phyloP scores from a whole-genome alignment of 2,113 vertebrate genomes.

The Nycticebus coucang region DNA sequence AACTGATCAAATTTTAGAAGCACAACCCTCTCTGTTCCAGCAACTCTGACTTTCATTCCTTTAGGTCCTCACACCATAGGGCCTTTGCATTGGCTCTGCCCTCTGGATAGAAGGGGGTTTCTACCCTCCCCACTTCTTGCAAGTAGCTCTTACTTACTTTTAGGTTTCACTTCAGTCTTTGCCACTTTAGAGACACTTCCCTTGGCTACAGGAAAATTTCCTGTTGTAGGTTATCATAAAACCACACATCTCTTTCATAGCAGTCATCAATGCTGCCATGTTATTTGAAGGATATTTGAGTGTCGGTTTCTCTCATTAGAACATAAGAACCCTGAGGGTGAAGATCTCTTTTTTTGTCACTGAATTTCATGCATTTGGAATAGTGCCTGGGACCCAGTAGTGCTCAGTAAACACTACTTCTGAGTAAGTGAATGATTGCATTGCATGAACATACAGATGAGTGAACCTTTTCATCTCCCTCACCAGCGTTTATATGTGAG shows the following conservation, averaged over 20 bases:
- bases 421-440: background rate
- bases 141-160: background rate
- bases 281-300: background rate
- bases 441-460: background rate
- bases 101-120: background rate
- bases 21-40: background rate
- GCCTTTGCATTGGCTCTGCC: background rate
- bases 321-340: background rate
- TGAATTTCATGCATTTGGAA: background rate
- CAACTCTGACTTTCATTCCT: background rate
- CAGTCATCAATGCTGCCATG: background rate
- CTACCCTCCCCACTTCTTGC: background rate
- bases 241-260: background rate
- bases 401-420: background rate
- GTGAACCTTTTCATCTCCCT: background rate
- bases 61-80: background rate
- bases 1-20: background rate
- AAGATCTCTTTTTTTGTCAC: background rate
- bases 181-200: background rate
- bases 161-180: background rate
- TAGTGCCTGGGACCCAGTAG: background rate
- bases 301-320: background rate
- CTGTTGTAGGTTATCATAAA: background rate
- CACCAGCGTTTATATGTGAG: background rate
- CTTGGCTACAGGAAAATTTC: background rate